Conservation (phyloP, 2,888 invertebrate genomes). For the Carpatolechia fugitivella region DNA sequence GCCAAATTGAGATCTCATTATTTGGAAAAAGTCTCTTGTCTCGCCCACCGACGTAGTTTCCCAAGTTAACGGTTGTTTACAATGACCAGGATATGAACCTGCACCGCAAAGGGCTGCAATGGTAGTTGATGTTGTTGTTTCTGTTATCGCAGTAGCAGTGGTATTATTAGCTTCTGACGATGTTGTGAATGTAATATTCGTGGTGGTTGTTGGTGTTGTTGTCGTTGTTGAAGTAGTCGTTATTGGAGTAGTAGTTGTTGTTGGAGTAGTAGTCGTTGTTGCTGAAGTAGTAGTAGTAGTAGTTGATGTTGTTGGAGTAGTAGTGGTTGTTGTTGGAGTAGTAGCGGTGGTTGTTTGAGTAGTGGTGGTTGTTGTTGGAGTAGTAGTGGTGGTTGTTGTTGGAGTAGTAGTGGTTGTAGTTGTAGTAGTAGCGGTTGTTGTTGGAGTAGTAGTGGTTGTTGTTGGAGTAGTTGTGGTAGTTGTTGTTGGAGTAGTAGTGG, state of each 20-base stretch:
- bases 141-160: neutral
- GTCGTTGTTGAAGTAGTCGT: slow-evolving; percentile 7
- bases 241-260: slow-evolving; percentile 10
- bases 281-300: neutral
- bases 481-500: slow-evolving; percentile 10
- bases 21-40: slow-evolving; percentile 58
- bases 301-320: slow-evolving; percentile 1
- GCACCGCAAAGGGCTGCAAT: neutral
- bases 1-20: slow-evolving; percentile 50
- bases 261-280: neutral
- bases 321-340: slow-evolving; percentile 11
- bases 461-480: slow-evolving; percentile 12
- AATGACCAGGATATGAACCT: slow-evolving; percentile 37
- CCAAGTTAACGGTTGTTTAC: slow-evolving; percentile 55
- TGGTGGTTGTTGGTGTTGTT: slow-evolving; percentile 11
- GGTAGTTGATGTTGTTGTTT: neutral
- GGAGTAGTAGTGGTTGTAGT: slow-evolving; percentile 15
- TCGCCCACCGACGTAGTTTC: slow-evolving; percentile 60
- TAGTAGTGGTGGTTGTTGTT: slow-evolving; percentile 12
- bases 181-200: slow-evolving; percentile 11
- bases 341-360: slow-evolving; percentile 7
- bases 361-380: slow-evolving; percentile 12
- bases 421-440: slow-evolving; percentile 11
- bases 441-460: neutral
- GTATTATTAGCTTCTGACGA: neutral